A percentile compares a stretch with the other conserved stretches of the same genome.
These are phyloP conservation scores for Sebastes itinus DNA, from an alignment of 2,797 vertebrate genomes.

Conservation along the genomic window DNA sequence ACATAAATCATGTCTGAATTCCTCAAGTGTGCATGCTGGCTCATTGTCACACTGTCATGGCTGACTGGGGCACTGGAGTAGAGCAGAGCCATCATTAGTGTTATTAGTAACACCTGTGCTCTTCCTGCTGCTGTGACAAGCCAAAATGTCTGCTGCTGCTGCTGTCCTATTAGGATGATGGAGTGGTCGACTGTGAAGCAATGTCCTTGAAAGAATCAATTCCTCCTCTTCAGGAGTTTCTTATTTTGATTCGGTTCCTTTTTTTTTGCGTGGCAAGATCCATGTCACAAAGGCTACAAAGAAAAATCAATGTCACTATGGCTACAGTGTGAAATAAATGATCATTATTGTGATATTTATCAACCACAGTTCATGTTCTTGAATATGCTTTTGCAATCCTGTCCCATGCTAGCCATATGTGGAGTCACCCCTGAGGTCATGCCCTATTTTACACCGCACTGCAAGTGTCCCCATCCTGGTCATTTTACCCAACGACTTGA, in stretches of 20 bases:
- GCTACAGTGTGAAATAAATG: background rate
- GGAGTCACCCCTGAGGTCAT: background rate
- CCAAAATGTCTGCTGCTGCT: background rate
- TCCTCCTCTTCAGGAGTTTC: background rate
- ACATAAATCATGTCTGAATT: background rate
- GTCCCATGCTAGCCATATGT: background rate
- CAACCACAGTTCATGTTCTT: background rate
- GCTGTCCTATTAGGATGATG: background rate
- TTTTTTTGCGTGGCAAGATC: rapidly evolving
- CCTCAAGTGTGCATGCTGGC: background rate
- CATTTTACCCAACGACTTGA: background rate
- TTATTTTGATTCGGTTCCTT: background rate
- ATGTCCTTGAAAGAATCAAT: background rate
- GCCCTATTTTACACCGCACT: background rate
- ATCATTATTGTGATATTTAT: background rate
- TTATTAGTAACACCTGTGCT: background rate
- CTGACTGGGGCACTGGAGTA: background rate
- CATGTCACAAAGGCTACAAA: background rate
- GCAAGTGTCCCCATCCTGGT: background rate
- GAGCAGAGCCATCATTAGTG: background rate
- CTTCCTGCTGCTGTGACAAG: background rate
- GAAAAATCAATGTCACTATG: background rate
- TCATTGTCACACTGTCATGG: background rate
- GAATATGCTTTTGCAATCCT: background rate
- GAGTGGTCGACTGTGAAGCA: background rate